A percentile compares a stretch with the other conserved stretches of the same genome.
Evolutionary conservation across 1,140 invertebrate species (phyloP).

Genomic region (Bemisia tabaci): DNA sequence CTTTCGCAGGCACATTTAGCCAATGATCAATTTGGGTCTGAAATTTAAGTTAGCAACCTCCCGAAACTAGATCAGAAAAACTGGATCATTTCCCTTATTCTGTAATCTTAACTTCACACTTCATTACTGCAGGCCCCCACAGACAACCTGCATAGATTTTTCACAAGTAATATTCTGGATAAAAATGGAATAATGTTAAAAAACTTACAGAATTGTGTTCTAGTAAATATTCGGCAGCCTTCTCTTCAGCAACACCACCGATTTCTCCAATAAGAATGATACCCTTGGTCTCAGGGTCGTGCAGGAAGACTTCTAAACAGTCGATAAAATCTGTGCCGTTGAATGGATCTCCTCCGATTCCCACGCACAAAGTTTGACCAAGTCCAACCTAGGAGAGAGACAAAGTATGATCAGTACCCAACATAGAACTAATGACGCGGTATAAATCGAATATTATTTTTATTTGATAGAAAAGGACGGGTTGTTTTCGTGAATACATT

Average conservation of each 20-base stretch:
- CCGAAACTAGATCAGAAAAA: too few relatives aligned
- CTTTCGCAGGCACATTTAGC: too few relatives aligned
- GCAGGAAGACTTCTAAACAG: constrained; percentile 91
- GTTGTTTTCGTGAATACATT: background rate
- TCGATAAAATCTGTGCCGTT: constrained; percentile 99
- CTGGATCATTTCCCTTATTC: too few relatives aligned
- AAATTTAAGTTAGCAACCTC: too few relatives aligned
- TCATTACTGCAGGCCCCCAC: too few relatives aligned
- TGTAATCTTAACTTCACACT: too few relatives aligned
- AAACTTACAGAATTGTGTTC: constrained; percentile 73
- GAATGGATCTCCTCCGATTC: constrained; percentile 99
- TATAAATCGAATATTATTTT: too few relatives aligned
- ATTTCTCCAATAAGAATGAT: constrained; percentile 99
- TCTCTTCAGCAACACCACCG: constrained; percentile 94
- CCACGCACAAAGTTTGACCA: constrained; percentile 94
- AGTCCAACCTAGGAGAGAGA: constrained; percentile 59
- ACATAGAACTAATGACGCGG: background rate
- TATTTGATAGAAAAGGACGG: background rate
- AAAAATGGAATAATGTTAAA: too few relatives aligned
- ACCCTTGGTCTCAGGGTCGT: constrained; percentile 84
- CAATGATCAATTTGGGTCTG: too few relatives aligned
- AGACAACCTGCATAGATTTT: too few relatives aligned
- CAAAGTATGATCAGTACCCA: background rate
- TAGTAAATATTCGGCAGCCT: constrained; percentile 86
- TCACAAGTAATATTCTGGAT: too few relatives aligned